Percentiles rank a stretch among this genome's conserved stretches.
Evolutionary conservation across 2,797 vertebrate genomes (phyloP).

Genomic region (Chrysolophus pictus): DNA sequence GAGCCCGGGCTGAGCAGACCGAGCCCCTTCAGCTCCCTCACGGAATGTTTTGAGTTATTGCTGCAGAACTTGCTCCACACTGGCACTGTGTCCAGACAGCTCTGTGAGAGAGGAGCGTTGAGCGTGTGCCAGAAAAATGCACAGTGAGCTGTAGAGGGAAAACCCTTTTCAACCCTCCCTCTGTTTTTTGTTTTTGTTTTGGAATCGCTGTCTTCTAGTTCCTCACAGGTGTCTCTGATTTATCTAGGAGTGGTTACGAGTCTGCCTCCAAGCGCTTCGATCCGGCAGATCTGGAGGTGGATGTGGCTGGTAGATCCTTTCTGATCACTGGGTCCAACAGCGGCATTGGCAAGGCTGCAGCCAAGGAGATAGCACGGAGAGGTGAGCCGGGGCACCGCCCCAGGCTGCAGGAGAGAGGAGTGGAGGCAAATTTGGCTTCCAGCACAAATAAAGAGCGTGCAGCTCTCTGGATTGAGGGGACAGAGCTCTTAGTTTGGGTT

Average conservation of each 20-base stretch:
- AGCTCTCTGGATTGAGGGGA: accelerated
- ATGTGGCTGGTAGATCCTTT: slow-evolving; percentile 81
- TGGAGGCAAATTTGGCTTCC: neutral
- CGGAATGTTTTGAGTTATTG: accelerated
- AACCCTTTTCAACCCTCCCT: accelerated
- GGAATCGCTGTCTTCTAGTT: accelerated
- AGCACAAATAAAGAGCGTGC: accelerated
- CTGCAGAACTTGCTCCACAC: accelerated
- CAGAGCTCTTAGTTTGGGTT: neutral
- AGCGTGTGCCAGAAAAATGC: neutral
- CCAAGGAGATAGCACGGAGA: slow-evolving; percentile 82
- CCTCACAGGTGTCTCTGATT: neutral
- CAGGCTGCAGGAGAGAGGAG: accelerated
- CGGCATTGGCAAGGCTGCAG: slow-evolving; percentile 84
- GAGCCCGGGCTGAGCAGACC: neutral
- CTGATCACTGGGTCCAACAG: slow-evolving; percentile 86
- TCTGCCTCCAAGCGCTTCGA: slow-evolving; percentile 82
- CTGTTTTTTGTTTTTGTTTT: neutral
- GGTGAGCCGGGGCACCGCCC: slow-evolving; percentile 59
- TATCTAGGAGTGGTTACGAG: slow-evolving; percentile 82
- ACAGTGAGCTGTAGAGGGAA: neutral
- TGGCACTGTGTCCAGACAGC: accelerated
- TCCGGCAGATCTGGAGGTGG: slow-evolving; percentile 81
- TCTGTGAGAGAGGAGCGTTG: accelerated
- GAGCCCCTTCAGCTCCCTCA: neutral